Conservation (phyloP, 2,797 vertebrate genomes). For the Astyanax mexicanus region DNA sequence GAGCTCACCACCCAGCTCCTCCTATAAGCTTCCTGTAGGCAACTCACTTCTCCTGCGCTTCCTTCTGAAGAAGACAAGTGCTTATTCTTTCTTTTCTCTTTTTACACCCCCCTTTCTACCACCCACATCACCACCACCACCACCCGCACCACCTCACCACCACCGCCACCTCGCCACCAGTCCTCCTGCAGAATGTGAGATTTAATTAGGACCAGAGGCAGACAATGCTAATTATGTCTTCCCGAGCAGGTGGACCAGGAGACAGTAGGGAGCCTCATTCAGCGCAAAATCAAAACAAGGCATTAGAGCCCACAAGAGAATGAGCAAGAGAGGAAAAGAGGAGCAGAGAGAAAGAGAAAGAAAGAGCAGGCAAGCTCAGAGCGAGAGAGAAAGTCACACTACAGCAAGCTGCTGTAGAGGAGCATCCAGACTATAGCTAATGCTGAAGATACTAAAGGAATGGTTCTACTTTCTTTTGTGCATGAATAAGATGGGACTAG, state of each 20-base stretch:
- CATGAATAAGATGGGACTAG: too few species aligned
- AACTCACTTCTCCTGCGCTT: too few species aligned
- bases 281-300: neutral
- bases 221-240: slow-evolving; percentile 46
- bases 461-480: too few species aligned
- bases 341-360: neutral
- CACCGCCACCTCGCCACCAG: neutral
- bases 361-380: neutral
- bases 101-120: neutral
- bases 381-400: neutral
- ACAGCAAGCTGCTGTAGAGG: neutral
- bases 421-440: neutral
- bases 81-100: slow-evolving; percentile 3
- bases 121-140: neutral
- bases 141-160: too few species aligned
- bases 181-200: slow-evolving; percentile 36
- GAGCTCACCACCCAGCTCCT: neutral
- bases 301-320: neutral
- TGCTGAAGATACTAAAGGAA: too few species aligned
- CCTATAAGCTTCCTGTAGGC: too few species aligned
- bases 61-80: slow-evolving; percentile 3
- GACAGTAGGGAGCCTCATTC: slow-evolving; percentile 25
- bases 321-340: neutral
- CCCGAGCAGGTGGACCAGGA: slow-evolving; percentile 45
- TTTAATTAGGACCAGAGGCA: slow-evolving; percentile 58